Base-by-base conservation (phyloP, 1,140 invertebrate species). In the fruit fly (Drosophila melanogaster) region DNA sequence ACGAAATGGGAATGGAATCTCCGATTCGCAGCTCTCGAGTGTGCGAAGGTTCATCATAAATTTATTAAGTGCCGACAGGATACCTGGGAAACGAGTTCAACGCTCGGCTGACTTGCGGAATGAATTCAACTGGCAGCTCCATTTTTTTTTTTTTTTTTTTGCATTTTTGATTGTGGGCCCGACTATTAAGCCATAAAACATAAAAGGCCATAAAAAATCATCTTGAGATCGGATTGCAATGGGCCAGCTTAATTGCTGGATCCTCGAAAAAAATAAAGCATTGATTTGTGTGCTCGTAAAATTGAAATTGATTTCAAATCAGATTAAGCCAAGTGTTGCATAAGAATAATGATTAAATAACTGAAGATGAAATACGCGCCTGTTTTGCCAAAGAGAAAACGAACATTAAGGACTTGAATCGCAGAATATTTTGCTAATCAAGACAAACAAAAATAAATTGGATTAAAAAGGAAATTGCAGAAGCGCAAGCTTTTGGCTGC, bases 21-120 rank as follows among this genome's bases (percentile, higher is more conserved):
- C 43, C 49, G 53, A 64, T 50, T 54, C 49, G 35, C 17, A 55
- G 44, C 64, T 40, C 33, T 53, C 56, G 51, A 70, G 66, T 70
- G 83, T 81, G 67, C 67, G 78, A 87, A 85, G 81, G 81, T 87
- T 67, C 70, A 74, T 85, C 81, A 85, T 85, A 85, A 85, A 85
- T 85, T 87, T 75, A 69, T 64, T 57, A 85, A 85, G 74, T 85
- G 83, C 83, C 73, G 78, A 85, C 83, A 81, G 79, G 49, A 69
- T 77, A 60, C 71, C 77, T 46, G 44, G 51, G 58, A 75, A 74
- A 74, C 71, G 59, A 50, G 67, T 70, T 71, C 67, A 71, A 57
- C 37, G 67, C 46, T 47, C 51, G 47, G 11, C 62, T 69, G 67
- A 57, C 67, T 70, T 49, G 66, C 50, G 69, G 50, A 47, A 56